Evolutionary conservation across 1,140 invertebrate species (phyloP), one percentile per base, ranked within the genome.

Genomic region (Adelges cooleyi): DNA sequence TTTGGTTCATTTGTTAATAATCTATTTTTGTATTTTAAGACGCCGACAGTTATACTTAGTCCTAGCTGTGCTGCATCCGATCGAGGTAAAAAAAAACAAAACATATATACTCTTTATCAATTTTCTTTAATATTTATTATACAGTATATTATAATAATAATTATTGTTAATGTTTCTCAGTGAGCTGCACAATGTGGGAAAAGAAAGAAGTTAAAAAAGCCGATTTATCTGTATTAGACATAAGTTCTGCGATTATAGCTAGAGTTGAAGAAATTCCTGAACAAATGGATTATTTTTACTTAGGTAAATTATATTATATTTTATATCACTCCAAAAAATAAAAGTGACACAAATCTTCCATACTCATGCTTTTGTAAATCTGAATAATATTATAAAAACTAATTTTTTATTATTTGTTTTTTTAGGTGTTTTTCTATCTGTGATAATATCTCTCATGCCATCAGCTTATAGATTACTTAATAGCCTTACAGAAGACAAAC

Each of bases 121-220:
- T 29, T 50, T 18, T 17, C 27, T 59, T 22, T 20, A 27, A 22
- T 70, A 46, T 54, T 66, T 29, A 40, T n/a, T 42, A n/a, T n/a
- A 29, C 3, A 46, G 18, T n/a, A 18, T 49, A 49, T 33, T 15
- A n/a, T 22, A 8, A 50, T 23, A 5, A 38, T 4, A 36, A 23
- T 46, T 29, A 46, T 20, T 65, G 13, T 36, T 6, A n/a, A n/a
- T n/a, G 20, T 65, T 4, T 73, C 77, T 51, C 71, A 92, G 90
- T 94, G 59, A 94, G 89, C 68, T 96, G 93, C 73, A 92, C 91
- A 38, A 89, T 96, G 75, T 97, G 92, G 92, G 90, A 95, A 73
- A 81, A 82, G 48, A 80, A 84, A 17, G 89, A 92, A 69, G 84
- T 89, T 23, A 89, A 95, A 72, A 95, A 95, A 75, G 90, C 89